A percentile compares a stretch with the other conserved stretches of the same genome.
phyloP scores from a whole-genome alignment of 2,113 vertebrate genomes.

The Cyprinodon variegatus region DNA sequence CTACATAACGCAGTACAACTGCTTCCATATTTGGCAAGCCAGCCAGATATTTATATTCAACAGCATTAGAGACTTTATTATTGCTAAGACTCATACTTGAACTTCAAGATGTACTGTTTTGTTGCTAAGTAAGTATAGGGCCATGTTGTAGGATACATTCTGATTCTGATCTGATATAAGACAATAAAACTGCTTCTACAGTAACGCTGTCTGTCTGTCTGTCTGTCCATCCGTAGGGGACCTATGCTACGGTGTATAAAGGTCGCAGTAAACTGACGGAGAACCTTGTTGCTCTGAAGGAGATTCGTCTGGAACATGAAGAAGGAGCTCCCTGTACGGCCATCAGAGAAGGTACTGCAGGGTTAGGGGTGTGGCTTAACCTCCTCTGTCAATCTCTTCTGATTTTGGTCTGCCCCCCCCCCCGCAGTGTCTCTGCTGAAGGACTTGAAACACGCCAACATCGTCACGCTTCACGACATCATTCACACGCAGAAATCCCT shows the following conservation, averaged over 20 bases:
- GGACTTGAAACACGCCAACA: constrained; percentile 84
- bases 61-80: too few relatives aligned
- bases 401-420: background rate
- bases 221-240: constrained; percentile 69
- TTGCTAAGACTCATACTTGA: too few relatives aligned
- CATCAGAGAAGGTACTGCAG: constrained; percentile 79
- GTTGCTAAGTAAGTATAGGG: too few relatives aligned
- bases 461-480: constrained; percentile 84
- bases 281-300: constrained; percentile 82
- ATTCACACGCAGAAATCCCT: constrained; percentile 85
- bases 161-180: too few relatives aligned
- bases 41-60: too few relatives aligned
- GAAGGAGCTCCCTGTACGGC: constrained; percentile 84
- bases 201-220: background rate
- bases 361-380: background rate
- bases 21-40: too few relatives aligned
- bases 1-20: too few relatives aligned
- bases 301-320: constrained; percentile 81
- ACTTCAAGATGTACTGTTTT: too few relatives aligned
- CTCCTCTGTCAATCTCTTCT: too few relatives aligned
- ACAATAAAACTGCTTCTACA: too few relatives aligned
- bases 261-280: constrained; percentile 83
- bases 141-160: too few relatives aligned
- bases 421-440: constrained; percentile 80
- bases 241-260: constrained; percentile 83